phyloP scores from a whole-genome alignment of 2,797 vertebrate species.

The Gadopsis bispinosus region DNA sequence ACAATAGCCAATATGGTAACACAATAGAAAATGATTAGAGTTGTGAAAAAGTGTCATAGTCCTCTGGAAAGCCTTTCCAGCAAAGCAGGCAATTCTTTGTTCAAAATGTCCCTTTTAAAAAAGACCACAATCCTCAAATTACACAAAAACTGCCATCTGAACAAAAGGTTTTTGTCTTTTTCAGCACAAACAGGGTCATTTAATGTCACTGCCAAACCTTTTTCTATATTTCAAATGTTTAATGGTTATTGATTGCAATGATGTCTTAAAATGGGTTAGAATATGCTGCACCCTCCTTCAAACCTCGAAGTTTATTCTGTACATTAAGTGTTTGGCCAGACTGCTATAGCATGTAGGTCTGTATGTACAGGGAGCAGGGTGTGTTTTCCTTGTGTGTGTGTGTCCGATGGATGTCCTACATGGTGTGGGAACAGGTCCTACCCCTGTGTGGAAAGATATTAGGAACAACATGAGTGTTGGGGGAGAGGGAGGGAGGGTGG shows the following conservation, averaged over 20 bases:
- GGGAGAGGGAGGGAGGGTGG: constrained; percentile 35
- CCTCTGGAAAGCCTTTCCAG: constrained; percentile 10
- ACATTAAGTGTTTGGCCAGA: not conserved
- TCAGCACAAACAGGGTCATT: not conserved
- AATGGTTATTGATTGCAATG: not conserved
- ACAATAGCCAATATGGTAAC: not conserved
- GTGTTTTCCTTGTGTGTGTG: constrained; percentile 39
- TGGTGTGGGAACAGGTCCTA: constrained; percentile 70
- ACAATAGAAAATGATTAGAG: not conserved
- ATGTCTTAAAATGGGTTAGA: not conserved
- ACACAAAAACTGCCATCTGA: not conserved
- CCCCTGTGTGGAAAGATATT: constrained; percentile 71
- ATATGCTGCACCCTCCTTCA: not conserved
- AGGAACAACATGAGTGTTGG: constrained; percentile 57
- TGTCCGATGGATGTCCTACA: constrained; percentile 46
- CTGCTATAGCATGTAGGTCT: not conserved
- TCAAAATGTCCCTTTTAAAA: not conserved
- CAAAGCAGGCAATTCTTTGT: not conserved
- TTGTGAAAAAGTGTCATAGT: not conserved
- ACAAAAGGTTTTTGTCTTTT: not conserved
- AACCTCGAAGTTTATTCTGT: not conserved
- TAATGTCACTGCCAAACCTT: not conserved
- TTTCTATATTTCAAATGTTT: not conserved
- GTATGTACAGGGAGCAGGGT: constrained; percentile 18
- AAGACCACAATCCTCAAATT: not conserved